Percentiles rank a stretch among this genome's conserved stretches.
These are phyloP conservation scores for Elaphurus davidianus DNA, from an alignment of 2,113 vertebrate species.

Conservation along the genomic window DNA sequence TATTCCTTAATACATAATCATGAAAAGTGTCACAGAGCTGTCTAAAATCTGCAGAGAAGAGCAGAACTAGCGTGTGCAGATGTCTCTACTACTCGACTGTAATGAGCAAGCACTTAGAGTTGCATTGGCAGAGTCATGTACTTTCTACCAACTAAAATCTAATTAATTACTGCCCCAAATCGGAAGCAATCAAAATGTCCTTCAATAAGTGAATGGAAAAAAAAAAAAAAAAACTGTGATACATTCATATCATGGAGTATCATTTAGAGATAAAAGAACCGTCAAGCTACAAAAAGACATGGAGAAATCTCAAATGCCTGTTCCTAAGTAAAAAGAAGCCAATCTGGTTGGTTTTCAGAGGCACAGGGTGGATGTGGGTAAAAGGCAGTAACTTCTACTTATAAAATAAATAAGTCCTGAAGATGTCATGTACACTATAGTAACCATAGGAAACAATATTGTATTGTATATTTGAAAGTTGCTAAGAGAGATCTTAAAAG, in stretches of 20 bases:
- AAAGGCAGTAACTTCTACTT: neutral
- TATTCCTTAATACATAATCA: neutral
- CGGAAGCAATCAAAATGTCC: neutral
- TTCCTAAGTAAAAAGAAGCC: neutral
- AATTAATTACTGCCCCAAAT: neutral
- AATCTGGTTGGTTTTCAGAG: neutral
- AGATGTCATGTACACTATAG: neutral
- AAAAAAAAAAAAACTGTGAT: no score
- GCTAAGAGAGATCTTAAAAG: neutral
- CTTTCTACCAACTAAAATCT: neutral
- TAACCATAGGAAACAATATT: neutral
- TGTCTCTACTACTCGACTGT: accelerated
- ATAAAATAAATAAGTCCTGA: neutral
- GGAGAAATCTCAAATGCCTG: neutral
- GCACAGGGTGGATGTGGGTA: neutral
- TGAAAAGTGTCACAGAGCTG: neutral
- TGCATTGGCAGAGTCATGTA: neutral
- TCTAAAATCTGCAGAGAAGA: neutral
- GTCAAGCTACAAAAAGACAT: neutral
- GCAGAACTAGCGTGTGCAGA: accelerated
- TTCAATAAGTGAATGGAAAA: no score
- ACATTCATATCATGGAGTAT: neutral
- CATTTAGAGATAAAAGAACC: neutral
- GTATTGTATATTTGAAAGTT: neutral
- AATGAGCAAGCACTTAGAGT: neutral